Evolutionary conservation across 2,113 vertebrate species (phyloP), one percentile per base, ranked within the genome.

Genomic region (Bos indicus): DNA sequence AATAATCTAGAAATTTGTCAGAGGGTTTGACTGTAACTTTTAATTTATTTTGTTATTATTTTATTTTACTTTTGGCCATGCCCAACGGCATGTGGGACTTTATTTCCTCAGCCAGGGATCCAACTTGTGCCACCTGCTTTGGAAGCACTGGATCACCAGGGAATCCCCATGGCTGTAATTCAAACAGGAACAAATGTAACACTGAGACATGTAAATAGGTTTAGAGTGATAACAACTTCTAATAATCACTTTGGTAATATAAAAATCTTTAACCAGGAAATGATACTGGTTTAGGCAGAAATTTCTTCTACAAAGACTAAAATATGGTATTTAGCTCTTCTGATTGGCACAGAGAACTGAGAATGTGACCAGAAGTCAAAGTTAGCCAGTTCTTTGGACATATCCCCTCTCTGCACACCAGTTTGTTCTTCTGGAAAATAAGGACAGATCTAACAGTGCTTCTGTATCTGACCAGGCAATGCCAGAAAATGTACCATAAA

Each of bases 231-330:
- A 78, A 71, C 3, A 17, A 81, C 30, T 92, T 96, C 80, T 88
- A 97, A 77, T 88, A 84, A 95, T 87, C 93, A 90, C 81, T 95
- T 97, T 54, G 77, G 33, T 85, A 57, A 93, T 93, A 59, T 15
- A 56, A 87, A 40, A 92, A 36, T 30, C 4, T 74, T 96, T 90
- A 60, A 67, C 17, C 23, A 78, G 78, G 36, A 94, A 96, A 87
- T 82, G 7, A 51, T 80, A 92, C 51, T 11, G 78, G 81, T 96
- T 92, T 94, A 91, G 54, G 51, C 78, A 96, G 59, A 94, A 96
- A 80, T 89, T 83, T 94, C 19, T 87, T 84, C 77, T 91, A 60
- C 54, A 46, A 86, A 90, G 28, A 93, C 89, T 95, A 91, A 94
- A 93, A 71, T 87, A 7, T 84, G 40, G 5, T 87, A 74, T 94